Evolutionary conservation across 2,797 vertebrate species (phyloP), one percentile per base, ranked within the genome.

Genomic region (Enteromius trimaculatus): DNA sequence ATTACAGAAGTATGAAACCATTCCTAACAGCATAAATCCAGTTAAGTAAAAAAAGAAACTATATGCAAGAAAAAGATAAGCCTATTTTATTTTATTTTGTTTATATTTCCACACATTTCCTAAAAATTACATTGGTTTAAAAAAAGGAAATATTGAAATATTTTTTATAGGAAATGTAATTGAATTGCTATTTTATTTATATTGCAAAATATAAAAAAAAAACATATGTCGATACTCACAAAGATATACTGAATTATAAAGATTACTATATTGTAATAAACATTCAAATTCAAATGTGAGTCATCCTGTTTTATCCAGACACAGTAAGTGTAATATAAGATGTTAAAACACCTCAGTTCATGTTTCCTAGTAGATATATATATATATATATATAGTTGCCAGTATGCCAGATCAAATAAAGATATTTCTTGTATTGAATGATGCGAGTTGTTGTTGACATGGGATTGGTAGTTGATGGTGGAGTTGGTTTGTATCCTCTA

Each of bases 401-500:
- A n/a, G n/a, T 19, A 55, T 17, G 17, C 31, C 14, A 39, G 49
- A 39, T 69, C 65, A 42, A 11, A 58, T 5, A 34, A 53, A 70
- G 34, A 55, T 26, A 3, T 77, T 77, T 62, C 37, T 62, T 13
- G 19, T 26, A 60, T n/a, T 71, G 68, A 13, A 29, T 71, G 65
- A n/a, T 19, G n/a, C 39, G 29, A 26, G 51, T 23, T 69, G n/a
- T 17, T 74, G 70, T 47, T 31, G 68, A 49, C 81, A 74, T 82
- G 65, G 55, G 47, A 34, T 51, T 39, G 58, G 39, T 69, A 75
- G 44, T 66, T 64, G 77, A 51, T 84, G 84, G 66, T 84, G 76
- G 71, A 77, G 58, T 69, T 77, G 76, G 77, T 84, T 86, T 77
- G 70, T 79, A 79, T 64, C 64, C 65, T 42, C 26, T 44, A 42